Percentiles rank a stretch among this genome's conserved stretches.
These are phyloP conservation scores for Megastigmus dorsalis DNA, from an alignment of 2,888 invertebrate genomes.

Conservation along the genomic window DNA sequence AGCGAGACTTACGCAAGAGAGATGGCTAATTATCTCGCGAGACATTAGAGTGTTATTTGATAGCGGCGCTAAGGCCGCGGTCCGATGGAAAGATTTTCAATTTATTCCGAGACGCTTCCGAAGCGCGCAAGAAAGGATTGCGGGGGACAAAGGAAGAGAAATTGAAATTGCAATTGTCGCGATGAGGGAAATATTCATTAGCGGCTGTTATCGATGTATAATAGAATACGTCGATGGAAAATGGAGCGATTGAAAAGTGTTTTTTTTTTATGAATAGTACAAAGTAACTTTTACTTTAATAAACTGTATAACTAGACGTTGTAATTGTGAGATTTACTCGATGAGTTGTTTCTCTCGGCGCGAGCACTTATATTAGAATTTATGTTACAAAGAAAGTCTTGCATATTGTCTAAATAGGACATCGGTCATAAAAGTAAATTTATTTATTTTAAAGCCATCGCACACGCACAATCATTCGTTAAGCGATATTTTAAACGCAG, in stretches of 20 bases:
- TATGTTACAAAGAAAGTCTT: too few relatives aligned
- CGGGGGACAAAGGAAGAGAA: background rate
- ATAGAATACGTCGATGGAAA: background rate
- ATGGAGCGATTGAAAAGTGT: too few relatives aligned
- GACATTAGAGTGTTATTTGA: slow-evolving; percentile 11
- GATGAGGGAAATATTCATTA: background rate
- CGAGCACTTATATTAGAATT: too few relatives aligned
- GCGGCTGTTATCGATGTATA: background rate
- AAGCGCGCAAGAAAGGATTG: background rate
- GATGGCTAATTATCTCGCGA: slow-evolving; percentile 9
- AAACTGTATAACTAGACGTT: too few relatives aligned
- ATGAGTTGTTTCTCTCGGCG: too few relatives aligned
- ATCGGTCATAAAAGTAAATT: background rate
- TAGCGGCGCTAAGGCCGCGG: background rate
- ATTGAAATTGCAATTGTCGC: background rate
- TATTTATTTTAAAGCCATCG: background rate
- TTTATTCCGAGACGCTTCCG: background rate
- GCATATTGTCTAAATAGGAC: too few relatives aligned
- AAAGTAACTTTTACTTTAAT: too few relatives aligned
- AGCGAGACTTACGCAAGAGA: background rate
- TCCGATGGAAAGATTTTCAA: slow-evolving; percentile 4
- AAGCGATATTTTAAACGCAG: too few relatives aligned
- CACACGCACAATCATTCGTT: background rate
- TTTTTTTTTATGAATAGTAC: too few relatives aligned
- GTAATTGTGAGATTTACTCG: too few relatives aligned